Percentiles rank a stretch among this genome's conserved stretches.
phyloP scores from a whole-genome alignment of 2,888 invertebrate species.

The Hirtodrosophila histrioides region DNA sequence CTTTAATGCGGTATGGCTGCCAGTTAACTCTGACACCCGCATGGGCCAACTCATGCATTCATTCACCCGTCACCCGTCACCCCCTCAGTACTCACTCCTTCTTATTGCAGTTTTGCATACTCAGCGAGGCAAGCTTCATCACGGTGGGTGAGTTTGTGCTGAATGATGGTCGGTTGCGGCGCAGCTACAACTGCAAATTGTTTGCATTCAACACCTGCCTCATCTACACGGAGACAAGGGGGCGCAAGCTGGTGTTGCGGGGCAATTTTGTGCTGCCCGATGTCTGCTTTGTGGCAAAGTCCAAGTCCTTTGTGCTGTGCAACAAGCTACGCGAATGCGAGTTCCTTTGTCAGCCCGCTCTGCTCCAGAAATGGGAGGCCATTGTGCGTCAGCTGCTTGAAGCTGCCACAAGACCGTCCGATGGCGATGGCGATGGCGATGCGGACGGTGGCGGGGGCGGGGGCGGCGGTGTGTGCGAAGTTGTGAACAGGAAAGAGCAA shows the following conservation, averaged over 20 bases:
- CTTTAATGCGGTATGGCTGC: conserved; percentile 30
- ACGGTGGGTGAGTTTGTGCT: conserved; percentile 33
- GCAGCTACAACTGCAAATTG: conserved; percentile 43
- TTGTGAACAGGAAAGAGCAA: not conserved
- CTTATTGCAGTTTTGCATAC: conserved; percentile 23
- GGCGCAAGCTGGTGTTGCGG: conserved; percentile 24
- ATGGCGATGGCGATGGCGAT: no score
- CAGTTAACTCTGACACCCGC: not conserved
- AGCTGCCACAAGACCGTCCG: not conserved
- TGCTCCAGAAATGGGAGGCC: conserved; percentile 28
- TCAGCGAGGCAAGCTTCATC: conserved; percentile 33
- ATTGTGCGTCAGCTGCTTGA: conserved; percentile 18
- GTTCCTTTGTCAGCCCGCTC: conserved; percentile 25
- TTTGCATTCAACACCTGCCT: conserved; percentile 47
- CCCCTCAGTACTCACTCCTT: no score
- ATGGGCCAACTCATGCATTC: not conserved
- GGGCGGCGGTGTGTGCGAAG: not conserved
- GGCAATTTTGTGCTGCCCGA: conserved; percentile 43
- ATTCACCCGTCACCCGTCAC: no score
- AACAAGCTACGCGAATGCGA: conserved; percentile 47
- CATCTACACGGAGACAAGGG: conserved; percentile 33
- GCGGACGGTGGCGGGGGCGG: not conserved
- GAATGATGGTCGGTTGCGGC: conserved; percentile 15
- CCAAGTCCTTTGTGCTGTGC: conserved; percentile 43
- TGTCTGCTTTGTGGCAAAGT: conserved; percentile 35